These are phyloP conservation scores for Haliclona indistincta DNA, from an alignment of 37 sponge, comb jelly and placozoan genomes.

Conservation along the genomic window DNA sequence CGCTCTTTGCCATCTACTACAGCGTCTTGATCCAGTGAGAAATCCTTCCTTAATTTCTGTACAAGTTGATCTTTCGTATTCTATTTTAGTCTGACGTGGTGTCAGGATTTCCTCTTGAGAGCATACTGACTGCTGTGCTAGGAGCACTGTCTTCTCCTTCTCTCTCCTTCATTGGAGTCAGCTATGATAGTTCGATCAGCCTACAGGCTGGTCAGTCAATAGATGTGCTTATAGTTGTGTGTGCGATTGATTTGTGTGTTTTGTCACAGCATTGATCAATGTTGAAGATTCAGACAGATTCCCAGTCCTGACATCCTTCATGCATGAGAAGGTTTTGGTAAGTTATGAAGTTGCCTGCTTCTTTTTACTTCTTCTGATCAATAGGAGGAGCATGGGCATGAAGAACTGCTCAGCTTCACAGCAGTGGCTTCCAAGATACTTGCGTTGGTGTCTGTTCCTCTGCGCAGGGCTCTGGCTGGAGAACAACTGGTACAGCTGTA, in stretches of 20 bases:
- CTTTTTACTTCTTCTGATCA: not conserved
- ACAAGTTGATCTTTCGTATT: not conserved
- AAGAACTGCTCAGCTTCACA: conserved; percentile 69
- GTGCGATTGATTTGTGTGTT: not conserved
- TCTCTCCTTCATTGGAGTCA: conserved; percentile 79
- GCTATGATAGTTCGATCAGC: conserved; percentile 60
- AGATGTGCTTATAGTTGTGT: not conserved
- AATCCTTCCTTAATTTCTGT: conserved; percentile 4
- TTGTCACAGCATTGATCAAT: conserved; percentile 55
- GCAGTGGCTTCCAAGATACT: conserved; percentile 80
- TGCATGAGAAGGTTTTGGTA: conserved; percentile 72
- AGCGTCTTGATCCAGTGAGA: conserved; percentile 76
- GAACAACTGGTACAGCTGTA: conserved; percentile 10
- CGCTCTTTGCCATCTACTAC: conserved; percentile 70
- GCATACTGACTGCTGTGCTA: conserved; percentile 74
- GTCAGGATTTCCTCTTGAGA: conserved; percentile 69
- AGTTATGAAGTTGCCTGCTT: not conserved
- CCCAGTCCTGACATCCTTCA: conserved; percentile 67
- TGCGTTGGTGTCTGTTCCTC: conserved; percentile 73
- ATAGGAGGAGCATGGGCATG: conserved; percentile 62
- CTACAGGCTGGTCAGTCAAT: conserved; percentile 56
- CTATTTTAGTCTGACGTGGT: conserved; percentile 52
- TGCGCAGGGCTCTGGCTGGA: conserved; percentile 50
- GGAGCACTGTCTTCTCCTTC: conserved; percentile 76
- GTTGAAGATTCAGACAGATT: conserved; percentile 54